A percentile compares a stretch with the other conserved stretches of the same genome.
phyloP scores from a whole-genome alignment of 2,113 vertebrate genomes.

The Climacteris rufus region DNA sequence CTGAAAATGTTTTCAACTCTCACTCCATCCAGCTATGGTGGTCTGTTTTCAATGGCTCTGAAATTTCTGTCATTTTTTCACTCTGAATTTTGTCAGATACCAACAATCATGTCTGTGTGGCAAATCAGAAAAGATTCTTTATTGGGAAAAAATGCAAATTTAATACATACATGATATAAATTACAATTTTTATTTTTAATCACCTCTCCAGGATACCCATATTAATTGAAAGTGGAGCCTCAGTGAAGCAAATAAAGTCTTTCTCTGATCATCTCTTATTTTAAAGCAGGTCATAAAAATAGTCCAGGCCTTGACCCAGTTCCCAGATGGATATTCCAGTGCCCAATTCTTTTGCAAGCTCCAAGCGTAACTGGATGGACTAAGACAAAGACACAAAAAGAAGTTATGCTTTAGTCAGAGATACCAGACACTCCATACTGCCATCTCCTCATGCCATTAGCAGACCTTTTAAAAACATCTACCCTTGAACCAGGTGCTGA shows the following conservation, averaged over 20 bases:
- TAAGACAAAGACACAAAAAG: slow-evolving; percentile 51
- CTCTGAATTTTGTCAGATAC: neutral
- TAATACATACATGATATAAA: neutral
- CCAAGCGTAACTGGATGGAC: slow-evolving; percentile 86
- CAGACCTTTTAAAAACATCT: neutral
- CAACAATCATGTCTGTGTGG: neutral
- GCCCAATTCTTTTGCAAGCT: slow-evolving; percentile 87
- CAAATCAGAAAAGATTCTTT: slow-evolving; percentile 39
- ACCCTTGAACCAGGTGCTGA: neutral
- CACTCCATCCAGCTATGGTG: neutral
- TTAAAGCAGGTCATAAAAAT: slow-evolving; percentile 97
- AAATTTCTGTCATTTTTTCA: neutral
- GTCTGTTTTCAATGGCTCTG: neutral
- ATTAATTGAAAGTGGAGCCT: neutral
- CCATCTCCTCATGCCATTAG: neutral
- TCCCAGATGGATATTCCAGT: slow-evolving; percentile 97
- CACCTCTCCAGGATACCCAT: neutral
- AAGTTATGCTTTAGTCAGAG: neutral
- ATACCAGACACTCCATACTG: neutral
- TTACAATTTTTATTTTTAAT: slow-evolving; percentile 28
- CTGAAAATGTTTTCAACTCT: neutral
- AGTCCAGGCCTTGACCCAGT: slow-evolving; percentile 96
- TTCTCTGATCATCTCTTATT: neutral
- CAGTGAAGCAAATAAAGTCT: neutral
- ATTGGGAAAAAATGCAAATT: slow-evolving; percentile 36